Conservation (phyloP, 2,888 invertebrate genomes). For the Cephalotes varians region DNA sequence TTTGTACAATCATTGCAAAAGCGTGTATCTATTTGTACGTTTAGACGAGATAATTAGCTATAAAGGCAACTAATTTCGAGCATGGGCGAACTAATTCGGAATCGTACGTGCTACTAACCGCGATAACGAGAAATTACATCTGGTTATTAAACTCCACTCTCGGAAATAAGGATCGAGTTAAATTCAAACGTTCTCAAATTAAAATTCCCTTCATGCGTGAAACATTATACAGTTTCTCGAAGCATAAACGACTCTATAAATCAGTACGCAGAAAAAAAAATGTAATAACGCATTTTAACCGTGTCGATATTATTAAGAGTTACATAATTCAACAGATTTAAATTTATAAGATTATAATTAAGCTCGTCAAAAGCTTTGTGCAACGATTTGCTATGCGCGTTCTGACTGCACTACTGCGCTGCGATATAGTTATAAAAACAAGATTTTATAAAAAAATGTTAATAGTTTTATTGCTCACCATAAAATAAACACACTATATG, state of each 20-base stretch:
- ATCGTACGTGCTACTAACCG: constrained; percentile 37
- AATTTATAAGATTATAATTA: constrained; percentile 41
- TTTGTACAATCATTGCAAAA: constrained; percentile 14
- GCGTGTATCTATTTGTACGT: constrained; percentile 23
- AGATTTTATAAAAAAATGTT: background rate
- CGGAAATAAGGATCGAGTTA: constrained; percentile 17
- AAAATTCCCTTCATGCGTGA: constrained; percentile 14
- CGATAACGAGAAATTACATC: constrained; percentile 48
- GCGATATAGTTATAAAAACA: background rate
- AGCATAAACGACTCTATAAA: constrained; percentile 1
- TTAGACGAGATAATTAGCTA: constrained; percentile 44
- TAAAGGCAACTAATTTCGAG: constrained; percentile 46
- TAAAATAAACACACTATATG: background rate
- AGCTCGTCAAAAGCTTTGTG: constrained; percentile 33
- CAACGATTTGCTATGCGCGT: background rate
- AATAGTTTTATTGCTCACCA: background rate
- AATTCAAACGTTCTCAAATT: constrained; percentile 21
- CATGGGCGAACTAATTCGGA: constrained; percentile 35
- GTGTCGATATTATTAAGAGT: background rate
- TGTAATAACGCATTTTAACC: constrained; percentile 9
- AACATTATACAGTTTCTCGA: background rate
- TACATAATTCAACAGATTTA: constrained; percentile 26
- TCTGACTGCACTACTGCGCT: background rate
- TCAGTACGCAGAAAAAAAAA: background rate
- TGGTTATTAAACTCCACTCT: constrained; percentile 24